phyloP scores from a whole-genome alignment of 2,888 invertebrate species.

The Coenonympha arcania region DNA sequence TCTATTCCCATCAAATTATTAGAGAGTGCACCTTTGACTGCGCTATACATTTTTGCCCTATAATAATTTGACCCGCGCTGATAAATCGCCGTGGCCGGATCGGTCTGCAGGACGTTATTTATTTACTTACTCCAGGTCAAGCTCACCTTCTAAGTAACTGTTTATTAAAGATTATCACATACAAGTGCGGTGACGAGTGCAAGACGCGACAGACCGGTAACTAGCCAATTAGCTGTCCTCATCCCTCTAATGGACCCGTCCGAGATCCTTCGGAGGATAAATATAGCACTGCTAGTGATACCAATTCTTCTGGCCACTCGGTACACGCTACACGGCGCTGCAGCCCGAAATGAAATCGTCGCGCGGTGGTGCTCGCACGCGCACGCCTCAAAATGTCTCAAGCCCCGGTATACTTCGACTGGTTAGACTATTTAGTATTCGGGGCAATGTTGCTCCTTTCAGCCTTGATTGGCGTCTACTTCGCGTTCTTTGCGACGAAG shows the following conservation, averaged over 20 bases:
- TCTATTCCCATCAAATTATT: too few species aligned
- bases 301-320: slow-evolving; percentile 15
- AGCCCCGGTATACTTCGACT: slow-evolving; percentile 68
- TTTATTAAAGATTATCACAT: not conserved
- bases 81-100: too few species aligned
- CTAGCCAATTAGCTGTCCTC: slow-evolving; percentile 25
- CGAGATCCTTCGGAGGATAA: slow-evolving; percentile 29
- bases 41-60: too few species aligned
- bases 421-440: slow-evolving; percentile 79
- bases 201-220: slow-evolving; percentile 22
- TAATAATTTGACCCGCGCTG: too few species aligned
- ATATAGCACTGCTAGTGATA: slow-evolving; percentile 26
- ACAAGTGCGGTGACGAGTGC: slow-evolving; percentile 8
- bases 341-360: slow-evolving; percentile 19
- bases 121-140: not conserved
- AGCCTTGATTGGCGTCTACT: slow-evolving; percentile 79
- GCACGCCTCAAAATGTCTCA: slow-evolving; percentile 45
- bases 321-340: slow-evolving; percentile 10
- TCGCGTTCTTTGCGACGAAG: slow-evolving; percentile 79
- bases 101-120: not conserved
- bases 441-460: slow-evolving; percentile 77
- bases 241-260: slow-evolving; percentile 28
- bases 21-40: too few species aligned
- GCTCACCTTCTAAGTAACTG: not conserved
- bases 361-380: slow-evolving; percentile 28